Evolutionary conservation across 2,888 invertebrate genomes (phyloP), one percentile per base, ranked within the genome.

Genomic region (Pollenia labialis): DNA sequence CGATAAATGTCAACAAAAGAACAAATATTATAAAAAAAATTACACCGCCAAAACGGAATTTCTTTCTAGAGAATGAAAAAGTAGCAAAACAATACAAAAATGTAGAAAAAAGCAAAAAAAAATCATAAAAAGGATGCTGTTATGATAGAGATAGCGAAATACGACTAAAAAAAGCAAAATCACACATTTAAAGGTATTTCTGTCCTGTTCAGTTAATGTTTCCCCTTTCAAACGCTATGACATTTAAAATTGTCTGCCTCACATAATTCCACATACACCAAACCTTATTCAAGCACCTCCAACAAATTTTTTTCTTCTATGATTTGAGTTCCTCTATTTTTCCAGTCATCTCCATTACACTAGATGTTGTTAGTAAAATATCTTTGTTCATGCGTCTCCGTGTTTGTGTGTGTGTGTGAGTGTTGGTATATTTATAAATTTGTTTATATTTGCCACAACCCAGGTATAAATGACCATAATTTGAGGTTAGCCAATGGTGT

Each of bases 401-500:
- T 23, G 50, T 64, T 14, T 54, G 50, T 46, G 62, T 9, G 54
- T 66, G n/a, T 44, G n/a, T 68, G 16, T 40, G 11, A 12, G 9
- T 23, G 32, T 32, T 2, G 14, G 32, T 72, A 54, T 44, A 18
- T 52, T 69, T 62, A 72, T 52, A 42, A 23, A 32, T 48, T 69
- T 58, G 60, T 71, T 77, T 54, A 16, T 42, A 58, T 62, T 80
- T 79, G 23, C 23, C 60, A 50, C 50, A 54, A 52, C 76, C 66
- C 54, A 87, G 83, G 81, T 87, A 56, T 44, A 44, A 82, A 66
- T 81, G 76, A 68, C 83, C 86, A 83, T 84, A 87, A 87, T 84
- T 87, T 87, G 72, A 74, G 84, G 83, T 81, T 84, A 76, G 68
- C 68, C 83, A 50, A 40, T 84, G 50, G 66, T 72, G 72, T 76